Evolutionary conservation across 2,797 vertebrate species (phyloP).

Genomic region (Tympanoctomys barrerae): DNA sequence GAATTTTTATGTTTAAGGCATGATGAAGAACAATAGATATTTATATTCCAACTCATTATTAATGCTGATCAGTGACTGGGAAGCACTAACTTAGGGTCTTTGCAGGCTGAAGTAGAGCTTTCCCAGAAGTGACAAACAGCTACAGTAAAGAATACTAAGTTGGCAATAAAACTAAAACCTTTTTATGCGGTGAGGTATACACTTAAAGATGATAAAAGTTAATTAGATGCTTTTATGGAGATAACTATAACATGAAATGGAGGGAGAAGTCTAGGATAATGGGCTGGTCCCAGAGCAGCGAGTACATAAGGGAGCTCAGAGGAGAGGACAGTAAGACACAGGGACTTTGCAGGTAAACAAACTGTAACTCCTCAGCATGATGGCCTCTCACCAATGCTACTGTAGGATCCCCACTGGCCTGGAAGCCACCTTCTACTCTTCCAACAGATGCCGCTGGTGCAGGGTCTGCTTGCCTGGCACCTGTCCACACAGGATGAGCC

Average conservation of each 20-base stretch:
- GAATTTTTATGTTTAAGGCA: background rate
- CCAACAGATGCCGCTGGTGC: background rate
- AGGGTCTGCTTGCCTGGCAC: background rate
- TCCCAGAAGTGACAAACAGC: background rate
- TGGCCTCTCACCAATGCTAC: background rate
- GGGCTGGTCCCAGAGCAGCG: background rate
- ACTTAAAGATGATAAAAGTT: slow-evolving; percentile 22
- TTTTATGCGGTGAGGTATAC: background rate
- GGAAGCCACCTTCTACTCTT: background rate
- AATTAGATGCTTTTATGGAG: background rate
- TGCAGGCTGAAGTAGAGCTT: background rate
- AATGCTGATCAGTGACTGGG: background rate
- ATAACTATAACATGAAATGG: background rate
- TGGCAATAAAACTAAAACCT: slow-evolving; percentile 39
- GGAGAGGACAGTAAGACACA: background rate
- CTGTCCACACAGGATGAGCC: background rate
- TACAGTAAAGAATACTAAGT: background rate
- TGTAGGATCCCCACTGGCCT: background rate
- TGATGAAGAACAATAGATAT: background rate
- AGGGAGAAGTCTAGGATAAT: background rate
- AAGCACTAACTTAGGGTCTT: background rate
- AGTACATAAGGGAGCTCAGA: background rate
- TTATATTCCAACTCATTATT: background rate
- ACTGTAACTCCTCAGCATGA: background rate
- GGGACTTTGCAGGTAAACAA: background rate